Evolutionary conservation across 2,113 vertebrate species (phyloP).

Genomic region (Muscicapa adusta): DNA sequence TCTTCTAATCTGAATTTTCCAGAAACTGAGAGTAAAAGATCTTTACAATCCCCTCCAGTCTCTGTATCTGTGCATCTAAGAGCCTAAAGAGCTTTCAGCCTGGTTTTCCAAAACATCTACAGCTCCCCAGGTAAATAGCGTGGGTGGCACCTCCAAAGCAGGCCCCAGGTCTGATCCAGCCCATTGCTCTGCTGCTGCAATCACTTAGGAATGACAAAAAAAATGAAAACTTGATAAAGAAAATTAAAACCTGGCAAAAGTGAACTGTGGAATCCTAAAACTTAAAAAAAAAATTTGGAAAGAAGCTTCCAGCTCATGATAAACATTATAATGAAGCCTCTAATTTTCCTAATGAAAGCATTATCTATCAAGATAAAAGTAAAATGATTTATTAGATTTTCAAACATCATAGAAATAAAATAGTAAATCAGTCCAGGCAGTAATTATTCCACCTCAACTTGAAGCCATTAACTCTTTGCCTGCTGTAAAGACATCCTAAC

Average conservation of each 20-base stretch:
- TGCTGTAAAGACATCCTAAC: constrained; percentile 66
- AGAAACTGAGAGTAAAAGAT: background rate
- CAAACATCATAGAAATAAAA: constrained; percentile 61
- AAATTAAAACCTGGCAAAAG: constrained; percentile 19
- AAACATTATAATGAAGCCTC: constrained; percentile 51
- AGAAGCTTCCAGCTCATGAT: constrained; percentile 21
- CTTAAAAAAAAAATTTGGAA: background rate
- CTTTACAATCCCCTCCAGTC: background rate
- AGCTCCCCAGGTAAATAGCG: background rate
- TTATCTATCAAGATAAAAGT: constrained; percentile 65
- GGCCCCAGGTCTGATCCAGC: background rate
- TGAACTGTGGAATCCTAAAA: constrained; percentile 27
- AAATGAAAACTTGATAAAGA: background rate
- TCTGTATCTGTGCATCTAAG: background rate
- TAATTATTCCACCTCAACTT: constrained; percentile 48
- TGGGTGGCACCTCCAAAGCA: background rate
- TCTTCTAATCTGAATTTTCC: background rate
- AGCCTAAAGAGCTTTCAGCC: background rate
- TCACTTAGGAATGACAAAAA: background rate
- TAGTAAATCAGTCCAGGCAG: constrained; percentile 46
- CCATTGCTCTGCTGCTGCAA: background rate
- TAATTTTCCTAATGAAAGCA: constrained; percentile 70
- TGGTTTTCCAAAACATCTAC: background rate
- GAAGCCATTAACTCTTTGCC: constrained; percentile 69
- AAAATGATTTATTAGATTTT: constrained; percentile 69